A percentile compares a stretch with the other conserved stretches of the same genome.
Evolutionary conservation across 2,113 vertebrate genomes (phyloP).

Genomic region (Galbula dea): DNA sequence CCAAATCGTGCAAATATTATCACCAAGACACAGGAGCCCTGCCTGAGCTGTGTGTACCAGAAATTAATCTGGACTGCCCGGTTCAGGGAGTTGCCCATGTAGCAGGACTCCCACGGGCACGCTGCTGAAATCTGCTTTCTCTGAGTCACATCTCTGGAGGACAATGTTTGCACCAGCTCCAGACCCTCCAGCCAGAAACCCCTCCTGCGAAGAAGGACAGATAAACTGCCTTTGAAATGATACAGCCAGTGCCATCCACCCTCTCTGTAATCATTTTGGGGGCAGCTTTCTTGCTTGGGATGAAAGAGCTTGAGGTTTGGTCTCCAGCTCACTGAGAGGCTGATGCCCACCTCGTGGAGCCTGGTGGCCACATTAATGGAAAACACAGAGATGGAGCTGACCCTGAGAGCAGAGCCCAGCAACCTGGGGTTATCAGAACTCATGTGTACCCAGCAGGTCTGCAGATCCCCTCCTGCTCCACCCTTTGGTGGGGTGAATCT

Average conservation of each 20-base stretch:
- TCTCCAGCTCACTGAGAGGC: not conserved
- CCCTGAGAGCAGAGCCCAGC: not conserved
- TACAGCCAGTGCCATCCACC: not conserved
- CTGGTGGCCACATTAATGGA: not conserved
- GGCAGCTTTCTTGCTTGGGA: not conserved
- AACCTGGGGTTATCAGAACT: not conserved
- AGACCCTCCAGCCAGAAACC: not conserved
- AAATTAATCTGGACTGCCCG: accelerated
- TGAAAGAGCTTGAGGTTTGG: not conserved
- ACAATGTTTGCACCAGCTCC: not conserved
- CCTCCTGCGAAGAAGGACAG: not conserved
- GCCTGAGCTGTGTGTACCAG: not conserved
- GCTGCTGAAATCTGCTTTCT: not conserved
- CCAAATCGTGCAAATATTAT: not conserved
- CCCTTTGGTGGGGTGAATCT: not conserved
- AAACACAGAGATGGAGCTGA: not conserved
- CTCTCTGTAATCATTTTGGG: not conserved
- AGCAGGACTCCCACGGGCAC: not conserved
- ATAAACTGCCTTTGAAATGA: not conserved
- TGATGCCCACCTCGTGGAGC: not conserved
- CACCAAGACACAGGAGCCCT: not conserved
- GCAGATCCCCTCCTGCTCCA: not conserved
- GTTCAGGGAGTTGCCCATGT: accelerated
- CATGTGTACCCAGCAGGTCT: not conserved
- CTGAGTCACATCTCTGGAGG: not conserved